Evolutionary conservation across 2,888 invertebrate genomes (phyloP).

Genomic region (Sepioteuthis lessoniana): DNA sequence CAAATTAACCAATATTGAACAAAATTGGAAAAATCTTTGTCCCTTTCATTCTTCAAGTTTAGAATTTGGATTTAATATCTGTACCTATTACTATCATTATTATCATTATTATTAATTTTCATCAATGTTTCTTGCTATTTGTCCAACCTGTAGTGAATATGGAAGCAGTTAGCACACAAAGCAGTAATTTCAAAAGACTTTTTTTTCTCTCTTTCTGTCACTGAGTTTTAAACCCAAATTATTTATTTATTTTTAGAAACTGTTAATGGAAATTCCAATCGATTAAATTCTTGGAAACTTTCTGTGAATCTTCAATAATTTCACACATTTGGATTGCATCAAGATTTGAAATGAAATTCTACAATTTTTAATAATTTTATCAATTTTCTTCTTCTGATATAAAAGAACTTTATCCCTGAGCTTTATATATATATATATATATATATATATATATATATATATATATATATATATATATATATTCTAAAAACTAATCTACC

Average conservation of each 20-base stretch:
- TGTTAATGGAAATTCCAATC: neutral
- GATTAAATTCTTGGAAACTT: neutral
- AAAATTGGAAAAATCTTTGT: slow-evolving; percentile 25
- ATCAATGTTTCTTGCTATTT: neutral
- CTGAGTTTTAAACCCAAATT: neutral
- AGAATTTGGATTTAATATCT: neutral
- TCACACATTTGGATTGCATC: neutral
- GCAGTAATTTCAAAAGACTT: neutral
- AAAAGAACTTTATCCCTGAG: neutral
- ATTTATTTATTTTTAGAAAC: slow-evolving; percentile 33
- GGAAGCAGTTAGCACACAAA: neutral
- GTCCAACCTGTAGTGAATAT: neutral
- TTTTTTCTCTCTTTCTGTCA: neutral
- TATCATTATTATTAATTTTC: neutral
- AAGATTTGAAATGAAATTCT: neutral
- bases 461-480: neutral
- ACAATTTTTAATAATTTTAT: neutral
- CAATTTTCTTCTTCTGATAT: neutral
- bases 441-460: neutral
- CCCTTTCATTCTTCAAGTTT: neutral
- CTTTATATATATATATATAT: neutral
- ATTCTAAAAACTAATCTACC: too few relatives aligned
- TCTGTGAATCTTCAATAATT: slow-evolving; percentile 33
- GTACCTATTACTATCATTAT: neutral
- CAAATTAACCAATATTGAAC: neutral